A percentile compares a stretch with the other conserved stretches of the same genome.
Conservation (phyloP, 2,797 vertebrate genomes). For the Spheniscus humboldti region DNA sequence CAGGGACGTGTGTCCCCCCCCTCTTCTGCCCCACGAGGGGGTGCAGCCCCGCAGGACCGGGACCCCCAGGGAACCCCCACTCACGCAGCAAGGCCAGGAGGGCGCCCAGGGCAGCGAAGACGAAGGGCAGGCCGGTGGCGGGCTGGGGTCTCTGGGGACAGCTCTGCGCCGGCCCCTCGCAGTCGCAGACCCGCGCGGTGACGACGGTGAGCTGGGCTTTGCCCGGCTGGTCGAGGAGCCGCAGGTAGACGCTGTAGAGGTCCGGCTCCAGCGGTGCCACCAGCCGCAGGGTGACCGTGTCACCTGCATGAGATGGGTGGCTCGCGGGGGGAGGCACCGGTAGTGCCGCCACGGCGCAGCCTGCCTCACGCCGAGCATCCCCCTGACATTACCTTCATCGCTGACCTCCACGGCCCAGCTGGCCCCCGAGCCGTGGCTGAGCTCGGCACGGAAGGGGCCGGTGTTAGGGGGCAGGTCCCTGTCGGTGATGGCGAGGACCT, state of each 20-base stretch:
- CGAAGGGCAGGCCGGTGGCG: neutral
- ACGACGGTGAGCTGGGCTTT: slow-evolving; percentile 71
- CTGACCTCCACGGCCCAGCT: slow-evolving; percentile 83
- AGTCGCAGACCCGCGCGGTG: slow-evolving; percentile 79
- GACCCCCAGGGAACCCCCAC: neutral
- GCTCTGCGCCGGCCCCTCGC: slow-evolving; percentile 65
- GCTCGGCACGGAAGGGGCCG: slow-evolving; percentile 76
- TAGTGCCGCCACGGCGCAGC: rapidly evolving
- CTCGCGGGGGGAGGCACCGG: neutral
- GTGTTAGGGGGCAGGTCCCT: slow-evolving; percentile 78
- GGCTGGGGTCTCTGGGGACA: neutral
- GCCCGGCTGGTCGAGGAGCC: slow-evolving; percentile 71
- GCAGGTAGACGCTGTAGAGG: slow-evolving; percentile 77
- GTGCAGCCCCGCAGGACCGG: neutral
- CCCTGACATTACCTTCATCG: neutral
- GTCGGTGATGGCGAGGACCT: slow-evolving; percentile 79
- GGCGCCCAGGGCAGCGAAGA: neutral
- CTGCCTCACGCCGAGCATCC: rapidly evolving
- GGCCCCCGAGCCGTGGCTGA: slow-evolving; percentile 63
- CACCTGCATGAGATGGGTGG: neutral
- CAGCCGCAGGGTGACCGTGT: slow-evolving; percentile 49
- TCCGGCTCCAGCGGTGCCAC: slow-evolving; percentile 71
- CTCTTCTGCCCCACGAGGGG: neutral
- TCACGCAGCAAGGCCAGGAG: slow-evolving; percentile 50
- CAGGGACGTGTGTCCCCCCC: rapidly evolving